Conservation (phyloP, 2,113 vertebrate species). For the Struthio camelus region DNA sequence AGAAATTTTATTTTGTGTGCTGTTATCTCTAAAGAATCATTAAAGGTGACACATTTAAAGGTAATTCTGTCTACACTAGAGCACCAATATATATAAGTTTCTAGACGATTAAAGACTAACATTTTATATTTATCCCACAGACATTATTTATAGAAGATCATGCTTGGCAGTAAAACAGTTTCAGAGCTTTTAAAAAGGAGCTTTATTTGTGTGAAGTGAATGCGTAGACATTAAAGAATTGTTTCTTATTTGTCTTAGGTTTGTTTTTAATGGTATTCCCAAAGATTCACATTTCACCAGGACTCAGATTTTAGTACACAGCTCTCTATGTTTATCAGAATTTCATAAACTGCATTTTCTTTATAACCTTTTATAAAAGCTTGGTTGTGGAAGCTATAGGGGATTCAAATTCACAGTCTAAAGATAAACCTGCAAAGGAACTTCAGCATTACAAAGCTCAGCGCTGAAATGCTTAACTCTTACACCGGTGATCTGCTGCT, state of each 20-base stretch:
- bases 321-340: conserved; percentile 26
- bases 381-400: background rate
- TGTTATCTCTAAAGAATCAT: background rate
- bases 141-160: background rate
- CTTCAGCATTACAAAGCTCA: background rate
- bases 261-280: background rate
- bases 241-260: background rate
- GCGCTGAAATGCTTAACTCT: conserved; percentile 22
- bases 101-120: background rate
- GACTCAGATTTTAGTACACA: background rate
- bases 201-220: background rate
- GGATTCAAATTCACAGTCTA: background rate
- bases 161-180: background rate
- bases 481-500: background rate
- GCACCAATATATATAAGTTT: background rate
- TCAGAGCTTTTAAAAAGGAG: background rate
- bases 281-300: background rate
- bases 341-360: background rate
- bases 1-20: background rate
- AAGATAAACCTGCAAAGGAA: conserved; percentile 34
- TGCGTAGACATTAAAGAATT: background rate
- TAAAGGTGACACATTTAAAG: background rate
- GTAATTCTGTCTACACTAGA: background rate
- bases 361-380: conserved; percentile 21
- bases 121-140: background rate